phyloP scores from a whole-genome alignment of 2,888 invertebrate genomes.

The Diplazon laetatorius region DNA sequence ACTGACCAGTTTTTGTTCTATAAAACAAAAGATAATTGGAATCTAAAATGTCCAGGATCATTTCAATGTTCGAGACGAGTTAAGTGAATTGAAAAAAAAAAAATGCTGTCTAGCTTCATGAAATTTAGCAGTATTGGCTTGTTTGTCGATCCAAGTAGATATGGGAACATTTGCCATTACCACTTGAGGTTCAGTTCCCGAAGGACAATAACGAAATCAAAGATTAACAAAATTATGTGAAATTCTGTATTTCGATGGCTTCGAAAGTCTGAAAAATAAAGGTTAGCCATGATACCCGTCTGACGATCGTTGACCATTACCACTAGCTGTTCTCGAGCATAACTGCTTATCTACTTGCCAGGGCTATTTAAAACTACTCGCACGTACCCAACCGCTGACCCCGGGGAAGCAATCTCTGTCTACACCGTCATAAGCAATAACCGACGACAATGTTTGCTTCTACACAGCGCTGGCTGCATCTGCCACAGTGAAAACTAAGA shows the following conservation, averaged over 20 bases:
- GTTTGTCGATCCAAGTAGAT: too few species aligned
- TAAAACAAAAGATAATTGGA: too few species aligned
- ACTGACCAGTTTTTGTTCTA: background rate
- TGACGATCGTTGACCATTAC: conserved; percentile 52
- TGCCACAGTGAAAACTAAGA: conserved; percentile 35
- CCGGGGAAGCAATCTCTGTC: conserved; percentile 52
- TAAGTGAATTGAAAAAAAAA: too few species aligned
- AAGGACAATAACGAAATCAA: too few species aligned
- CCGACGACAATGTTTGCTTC: conserved; percentile 44
- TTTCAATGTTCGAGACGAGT: background rate
- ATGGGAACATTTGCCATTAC: too few species aligned
- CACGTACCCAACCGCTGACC: conserved; percentile 53
- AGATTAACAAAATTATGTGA: too few species aligned
- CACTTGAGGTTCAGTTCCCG: too few species aligned
- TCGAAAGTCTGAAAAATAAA: conserved; percentile 3
- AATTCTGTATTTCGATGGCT: background rate
- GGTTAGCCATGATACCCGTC: conserved; percentile 29
- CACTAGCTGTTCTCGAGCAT: conserved; percentile 28
- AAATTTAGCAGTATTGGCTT: too few species aligned
- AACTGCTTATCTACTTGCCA: conserved; percentile 56
- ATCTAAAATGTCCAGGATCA: background rate
- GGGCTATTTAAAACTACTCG: conserved; percentile 52
- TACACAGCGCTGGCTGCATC: conserved; percentile 38
- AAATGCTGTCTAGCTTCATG: too few species aligned
- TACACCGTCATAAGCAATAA: conserved; percentile 55